Base-by-base conservation (phyloP, 2,888 invertebrate species). In the Drosophila aldrichi region DNA sequence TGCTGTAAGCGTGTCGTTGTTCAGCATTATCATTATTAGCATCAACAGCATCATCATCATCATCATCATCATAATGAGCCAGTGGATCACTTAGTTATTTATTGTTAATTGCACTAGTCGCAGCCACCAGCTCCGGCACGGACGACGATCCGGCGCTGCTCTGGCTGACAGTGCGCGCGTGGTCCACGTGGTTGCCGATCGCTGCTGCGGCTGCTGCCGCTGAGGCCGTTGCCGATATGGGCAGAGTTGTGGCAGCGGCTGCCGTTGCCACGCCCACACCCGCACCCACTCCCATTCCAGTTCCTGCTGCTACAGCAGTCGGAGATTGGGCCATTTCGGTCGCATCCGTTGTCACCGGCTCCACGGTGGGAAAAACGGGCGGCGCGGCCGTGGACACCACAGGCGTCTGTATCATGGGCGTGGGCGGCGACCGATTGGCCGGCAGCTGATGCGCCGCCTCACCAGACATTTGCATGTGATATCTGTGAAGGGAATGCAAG, bases 381-480 rank as follows among this genome's bases (percentile, higher is more conserved):
- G 89, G 82, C 49, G 82, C 77, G 9, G 88, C 46, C 22, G 95
- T 94, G 3, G 86, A 73, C 32, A 82, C 82, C 4, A 96, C 95
- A 0, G 95, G 95, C 1, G 95, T 96, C 90, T 96, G 96, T 34
- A 96, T 94, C 91, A 95, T 94, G 0, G 96, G 96, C 43, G 95
- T 95, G 0, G 95, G 95, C 3, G 95, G 95, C 71, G 94, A 95
- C 90, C 95, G 94, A 40, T 94, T 94, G 8, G 95, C 95, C 5
- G 94, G 94, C 63, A 94, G 92, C 60, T 94, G 94, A 61, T 93
- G 93, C 16, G 86, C 76, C 36, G 94, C 93, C 71, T 95, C 95
- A 57, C 95, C 94, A 65, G 95, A 94, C 88, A 92, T 91, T 93
- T 97, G 97, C 96, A 97, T 97, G 90, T 97, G 97, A 93, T 96